Base-by-base conservation (phyloP, 2,113 vertebrate species). In the Myrmecophaga tridactyla region DNA sequence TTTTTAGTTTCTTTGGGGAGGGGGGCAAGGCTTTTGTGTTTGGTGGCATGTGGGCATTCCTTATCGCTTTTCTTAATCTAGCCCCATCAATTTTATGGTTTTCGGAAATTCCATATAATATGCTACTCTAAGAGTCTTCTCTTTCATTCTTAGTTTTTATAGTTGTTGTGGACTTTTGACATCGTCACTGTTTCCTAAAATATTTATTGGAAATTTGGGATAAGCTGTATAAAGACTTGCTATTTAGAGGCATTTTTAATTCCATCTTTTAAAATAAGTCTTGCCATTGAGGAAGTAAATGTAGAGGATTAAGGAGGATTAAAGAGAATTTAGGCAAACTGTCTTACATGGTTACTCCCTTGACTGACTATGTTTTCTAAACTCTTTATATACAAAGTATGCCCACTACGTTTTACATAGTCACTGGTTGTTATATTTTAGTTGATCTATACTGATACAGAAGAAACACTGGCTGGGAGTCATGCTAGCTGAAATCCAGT, bases 221-320 rank as follows among this genome's bases (percentile, higher is more conserved):
- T 69, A 76, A 87, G 1, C 11, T 81, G 1, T 70, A 12, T 53
- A 83, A 90, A 34, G 1, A 5, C 41, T 69, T 69, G 17, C 34
- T 41, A 36, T 43, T 53, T 72, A 27, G 67, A 77, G 62, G 88
- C 8, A 46, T n/a, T 81, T 75, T 88, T n/a, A 65, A 70, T 96
- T 75, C 31, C 8, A 31, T n/a, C 3, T 76, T 65, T 86, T 51
- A 60, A 67, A 92, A 77, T 81, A 67, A 17, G 18, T 77, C 69
- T 5, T 6, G 1, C 88, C 43, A 53, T 46, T 65, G 65, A 80
- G 31, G 17, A 94, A 51, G 21, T 1, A 27, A 0, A 4, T 36
- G 6, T 53, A 73, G 34, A 90, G 20, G 3, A 76, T 21, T 51
- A 95, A 83, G 69, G 51, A 60, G 48, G n/a, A n/a, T n/a, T n/a